Evolutionary conservation across 2,888 invertebrate species (phyloP).

Genomic region (Augiades crinisus): DNA sequence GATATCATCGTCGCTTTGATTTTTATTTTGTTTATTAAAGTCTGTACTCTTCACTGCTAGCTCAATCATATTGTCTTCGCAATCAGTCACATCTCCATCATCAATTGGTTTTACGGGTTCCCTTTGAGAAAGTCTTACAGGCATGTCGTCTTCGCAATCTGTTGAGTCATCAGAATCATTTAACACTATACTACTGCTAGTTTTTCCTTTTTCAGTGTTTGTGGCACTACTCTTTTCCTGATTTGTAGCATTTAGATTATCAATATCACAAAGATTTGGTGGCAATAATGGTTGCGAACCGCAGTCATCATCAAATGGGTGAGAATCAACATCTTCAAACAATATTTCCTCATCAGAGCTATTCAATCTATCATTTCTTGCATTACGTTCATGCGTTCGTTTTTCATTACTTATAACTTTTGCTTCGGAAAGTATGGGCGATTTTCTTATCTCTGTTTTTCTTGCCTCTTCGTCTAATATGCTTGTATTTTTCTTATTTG

Average conservation of each 20-base stretch:
- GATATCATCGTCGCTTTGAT: conserved; percentile 22
- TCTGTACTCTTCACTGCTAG: neutral
- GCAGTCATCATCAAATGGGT: conserved; percentile 45
- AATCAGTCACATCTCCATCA: conserved; percentile 32
- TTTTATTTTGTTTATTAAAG: neutral
- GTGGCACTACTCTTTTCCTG: conserved; percentile 6
- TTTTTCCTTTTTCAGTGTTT: conserved; percentile 30
- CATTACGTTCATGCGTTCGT: conserved; percentile 27
- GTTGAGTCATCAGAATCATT: conserved; percentile 43
- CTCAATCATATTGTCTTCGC: conserved; percentile 28
- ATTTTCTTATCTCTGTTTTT: neutral
- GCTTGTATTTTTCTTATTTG: conserved; percentile 47
- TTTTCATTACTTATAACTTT: conserved; percentile 21
- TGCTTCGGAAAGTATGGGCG: neutral
- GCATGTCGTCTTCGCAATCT: conserved; percentile 56
- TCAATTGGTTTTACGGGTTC: conserved; percentile 32
- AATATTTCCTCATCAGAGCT: conserved; percentile 56
- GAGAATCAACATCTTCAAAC: conserved; percentile 56
- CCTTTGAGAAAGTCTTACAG: conserved; percentile 42
- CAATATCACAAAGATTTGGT: conserved; percentile 35
- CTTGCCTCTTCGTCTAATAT: conserved; percentile 38
- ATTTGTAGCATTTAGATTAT: neutral
- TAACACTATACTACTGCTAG: conserved; percentile 31
- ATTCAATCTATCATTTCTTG: conserved; percentile 35
- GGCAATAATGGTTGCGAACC: conserved; percentile 59